Evolutionary conservation across 2,113 vertebrate species (phyloP).

Genomic region (Sus scrofa): T2T-Sscrofa CM000821.6:25214501-25215000

Average conservation of each 20-base stretch:
- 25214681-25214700: neutral
- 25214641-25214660: neutral
- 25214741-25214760: neutral
- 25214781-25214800: neutral
- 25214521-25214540: too few relatives aligned
- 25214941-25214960: neutral
- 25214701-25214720: neutral
- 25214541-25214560: too few relatives aligned
- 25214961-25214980: neutral
- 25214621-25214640: too few relatives aligned
- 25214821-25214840: neutral
- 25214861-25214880: neutral
- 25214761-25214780: neutral
- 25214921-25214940: neutral
- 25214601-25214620: too few relatives aligned
- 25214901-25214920: neutral
- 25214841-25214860: neutral
- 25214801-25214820: neutral
- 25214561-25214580: too few relatives aligned
- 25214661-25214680: slow-evolving; percentile 17
- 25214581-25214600: too few relatives aligned
- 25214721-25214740: neutral
- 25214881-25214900: neutral
- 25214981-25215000: neutral
- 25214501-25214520: too few relatives aligned